A percentile compares a stretch with the other conserved stretches of the same genome.
Conservation (phyloP, 2,888 invertebrate genomes). For the Papilio elwesi region DNA sequence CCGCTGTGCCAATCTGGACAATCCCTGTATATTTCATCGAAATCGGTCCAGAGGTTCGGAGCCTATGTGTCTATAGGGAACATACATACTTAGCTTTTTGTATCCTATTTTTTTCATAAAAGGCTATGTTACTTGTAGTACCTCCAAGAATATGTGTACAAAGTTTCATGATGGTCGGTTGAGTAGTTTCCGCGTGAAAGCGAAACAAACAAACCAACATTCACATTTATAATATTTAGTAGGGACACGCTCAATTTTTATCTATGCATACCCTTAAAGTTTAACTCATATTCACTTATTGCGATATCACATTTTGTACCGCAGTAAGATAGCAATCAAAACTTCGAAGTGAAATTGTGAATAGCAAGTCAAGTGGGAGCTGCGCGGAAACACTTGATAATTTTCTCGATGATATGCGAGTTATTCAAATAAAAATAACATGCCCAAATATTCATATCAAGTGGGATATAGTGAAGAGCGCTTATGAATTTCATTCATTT, state of each 20-base stretch:
- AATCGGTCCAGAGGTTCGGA: too few species aligned
- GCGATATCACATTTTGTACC: background rate
- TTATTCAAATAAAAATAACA: constrained; percentile 41
- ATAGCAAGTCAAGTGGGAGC: constrained; percentile 7
- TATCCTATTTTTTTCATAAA: too few species aligned
- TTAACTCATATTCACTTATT: background rate
- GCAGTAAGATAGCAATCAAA: background rate
- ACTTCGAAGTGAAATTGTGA: constrained; percentile 1
- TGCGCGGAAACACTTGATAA: constrained; percentile 23
- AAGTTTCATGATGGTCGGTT: too few species aligned
- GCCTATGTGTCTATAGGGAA: too few species aligned
- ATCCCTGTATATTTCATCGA: too few species aligned
- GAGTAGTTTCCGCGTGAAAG: too few species aligned
- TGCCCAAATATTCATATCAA: constrained; percentile 61
- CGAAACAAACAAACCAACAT: too few species aligned
- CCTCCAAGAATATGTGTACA: too few species aligned
- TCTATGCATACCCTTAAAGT: background rate
- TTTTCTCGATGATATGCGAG: constrained; percentile 15
- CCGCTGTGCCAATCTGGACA: too few species aligned
- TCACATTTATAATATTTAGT: too few species aligned
- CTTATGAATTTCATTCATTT: constrained; percentile 63
- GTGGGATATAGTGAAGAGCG: constrained; percentile 56
- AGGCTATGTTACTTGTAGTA: too few species aligned
- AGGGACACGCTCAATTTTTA: background rate
- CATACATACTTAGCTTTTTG: too few species aligned